Evolutionary conservation across 1,140 invertebrate species (phyloP), one percentile per base, ranked within the genome.

Genomic region (Macrocentrus cingulum): DNA sequence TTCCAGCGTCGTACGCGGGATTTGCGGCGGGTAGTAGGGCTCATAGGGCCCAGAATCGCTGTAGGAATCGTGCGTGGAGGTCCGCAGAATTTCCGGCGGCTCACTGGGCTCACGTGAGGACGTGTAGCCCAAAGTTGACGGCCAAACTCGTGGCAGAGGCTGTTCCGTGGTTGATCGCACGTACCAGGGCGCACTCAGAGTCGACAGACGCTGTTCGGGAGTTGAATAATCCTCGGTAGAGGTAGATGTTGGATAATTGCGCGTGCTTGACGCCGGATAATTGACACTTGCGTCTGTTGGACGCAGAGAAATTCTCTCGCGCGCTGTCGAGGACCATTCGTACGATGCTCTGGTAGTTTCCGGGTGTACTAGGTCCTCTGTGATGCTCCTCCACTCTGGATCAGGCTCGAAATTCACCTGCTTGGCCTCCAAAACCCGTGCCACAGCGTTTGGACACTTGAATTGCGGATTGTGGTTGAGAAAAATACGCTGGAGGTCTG

Each of bases 381-480:
- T 5, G 0, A 71, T 61, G 5, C 20, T 56, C 1, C 44, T 42
- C 76, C 76, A 78, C 0, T 62, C 51, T 0, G 67, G 61, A 45
- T 80, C 76, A 0, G 56, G 62, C 2, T 76, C 70, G 5, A 72
- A 75, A 15, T 15, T 34, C 3, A 80, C 52, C 0, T 63, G 44
- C 0, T 61, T 72, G 0, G 59, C 59, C 6, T 65, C 53, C 0
- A 79, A 48, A 15, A 71, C 75, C 3, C 55, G 56, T 1, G 60
- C 62, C 0, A 80, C 39, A 0, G 72, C 75, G 7, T 74, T 71
- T 0, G 76, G 76, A 41, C 76, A 79, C 15, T 70, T 69, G 36
- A 78, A 77, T 0, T 74, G 59, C 0, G 72, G 62, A 57, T 78
- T 79, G 11, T 76, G 69, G 2, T 56, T 70, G 2, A 79, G 6